Evolutionary conservation across 2,797 vertebrate species (phyloP).

Genomic region (Mormyrus hasselquistii): DNA sequence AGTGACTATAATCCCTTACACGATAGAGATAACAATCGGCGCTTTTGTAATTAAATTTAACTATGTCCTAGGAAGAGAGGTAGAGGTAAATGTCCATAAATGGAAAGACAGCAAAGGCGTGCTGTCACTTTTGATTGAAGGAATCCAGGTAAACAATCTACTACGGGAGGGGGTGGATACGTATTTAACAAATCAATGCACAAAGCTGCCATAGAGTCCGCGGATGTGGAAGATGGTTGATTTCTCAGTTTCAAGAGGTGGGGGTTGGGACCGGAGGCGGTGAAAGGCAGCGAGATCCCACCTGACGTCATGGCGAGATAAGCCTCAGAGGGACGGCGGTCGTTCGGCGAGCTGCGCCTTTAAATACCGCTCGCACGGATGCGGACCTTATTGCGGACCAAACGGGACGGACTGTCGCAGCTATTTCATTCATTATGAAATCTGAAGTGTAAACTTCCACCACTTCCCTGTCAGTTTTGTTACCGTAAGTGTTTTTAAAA

Average conservation of each 20-base stretch:
- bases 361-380: conserved; percentile 36
- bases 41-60: neutral
- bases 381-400: conserved; percentile 23
- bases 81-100: conserved; percentile 1
- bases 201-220: neutral
- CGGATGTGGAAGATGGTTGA: conserved; percentile 2
- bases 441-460: conserved; percentile 33
- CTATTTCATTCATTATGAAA: conserved; percentile 33
- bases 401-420: neutral
- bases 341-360: conserved; percentile 33
- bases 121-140: conserved; percentile 3
- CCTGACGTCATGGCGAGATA: conserved; percentile 39
- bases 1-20: neutral
- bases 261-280: neutral
- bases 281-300: conserved; percentile 36
- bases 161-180: neutral
- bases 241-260: conserved; percentile 3
- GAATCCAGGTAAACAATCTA: conserved; percentile 9
- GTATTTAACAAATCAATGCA: neutral
- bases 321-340: conserved; percentile 20
- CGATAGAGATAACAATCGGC: neutral
- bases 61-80: neutral
- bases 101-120: neutral
- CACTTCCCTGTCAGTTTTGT: conserved; percentile 23
- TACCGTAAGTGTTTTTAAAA: conserved; percentile 34